Conservation (phyloP, 2,113 vertebrate genomes). For the Ceyx melanurus region DNA sequence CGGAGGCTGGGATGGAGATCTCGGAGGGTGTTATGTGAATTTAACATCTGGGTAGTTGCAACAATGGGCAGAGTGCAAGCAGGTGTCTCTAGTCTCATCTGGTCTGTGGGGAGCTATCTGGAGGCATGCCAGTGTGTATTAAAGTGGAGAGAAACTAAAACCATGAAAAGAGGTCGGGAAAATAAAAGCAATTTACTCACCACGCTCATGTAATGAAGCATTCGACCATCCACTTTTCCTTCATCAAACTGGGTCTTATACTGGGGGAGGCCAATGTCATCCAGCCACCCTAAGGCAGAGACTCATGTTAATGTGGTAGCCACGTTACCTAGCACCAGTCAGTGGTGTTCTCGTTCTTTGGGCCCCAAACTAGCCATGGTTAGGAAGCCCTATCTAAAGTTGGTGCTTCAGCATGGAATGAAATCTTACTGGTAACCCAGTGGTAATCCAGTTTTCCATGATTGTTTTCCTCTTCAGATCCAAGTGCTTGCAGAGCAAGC, state of each 20-base stretch:
- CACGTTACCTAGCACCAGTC: neutral
- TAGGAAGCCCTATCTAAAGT: neutral
- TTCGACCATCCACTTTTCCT: constrained; percentile 91
- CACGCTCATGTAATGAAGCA: constrained; percentile 97
- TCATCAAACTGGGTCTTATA: constrained; percentile 99
- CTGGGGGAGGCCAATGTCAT: constrained; percentile 96
- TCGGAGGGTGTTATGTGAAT: neutral
- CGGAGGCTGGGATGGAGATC: neutral
- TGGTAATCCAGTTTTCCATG: constrained; percentile 95
- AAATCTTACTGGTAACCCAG: constrained; percentile 94
- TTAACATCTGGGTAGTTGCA: neutral
- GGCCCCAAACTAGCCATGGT: neutral
- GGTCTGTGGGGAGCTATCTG: neutral
- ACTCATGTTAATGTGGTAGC: neutral
- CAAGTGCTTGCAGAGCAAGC: constrained; percentile 91
- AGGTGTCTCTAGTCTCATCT: neutral
- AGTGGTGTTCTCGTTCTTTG: neutral
- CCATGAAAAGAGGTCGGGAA: neutral
- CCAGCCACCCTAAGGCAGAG: constrained; percentile 88
- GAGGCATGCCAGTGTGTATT: rapidly evolving
- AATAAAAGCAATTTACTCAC: constrained; percentile 76
- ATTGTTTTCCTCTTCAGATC: constrained; percentile 94
- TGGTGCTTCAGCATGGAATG: neutral
- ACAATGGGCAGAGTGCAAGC: neutral
- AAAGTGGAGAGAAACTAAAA: neutral